Evolutionary conservation across 2,113 vertebrate species (phyloP).

Genomic region (Tylochromis polylepis): DNA sequence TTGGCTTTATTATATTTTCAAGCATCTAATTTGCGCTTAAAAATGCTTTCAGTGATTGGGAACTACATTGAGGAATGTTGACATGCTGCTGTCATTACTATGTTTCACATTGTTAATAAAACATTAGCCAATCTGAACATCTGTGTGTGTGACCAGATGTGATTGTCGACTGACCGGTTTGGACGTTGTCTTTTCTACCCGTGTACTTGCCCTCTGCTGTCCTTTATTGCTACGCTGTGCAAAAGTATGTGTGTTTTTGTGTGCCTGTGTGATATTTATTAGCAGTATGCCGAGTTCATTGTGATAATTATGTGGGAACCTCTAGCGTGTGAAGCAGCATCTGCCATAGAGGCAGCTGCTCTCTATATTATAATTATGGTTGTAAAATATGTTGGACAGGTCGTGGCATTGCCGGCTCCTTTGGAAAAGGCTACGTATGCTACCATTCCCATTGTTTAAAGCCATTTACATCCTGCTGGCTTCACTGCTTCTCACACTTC

Average conservation of each 20-base stretch:
- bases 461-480: conserved; percentile 16
- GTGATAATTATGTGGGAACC: conserved; percentile 62
- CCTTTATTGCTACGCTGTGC: background rate
- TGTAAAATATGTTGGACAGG: conserved; percentile 50
- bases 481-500: background rate
- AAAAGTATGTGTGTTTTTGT: background rate
- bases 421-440: conserved; percentile 13
- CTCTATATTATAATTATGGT: conserved; percentile 48
- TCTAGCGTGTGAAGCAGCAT: conserved; percentile 43
- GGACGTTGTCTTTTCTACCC: background rate
- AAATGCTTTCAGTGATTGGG: background rate
- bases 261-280: conserved; percentile 49
- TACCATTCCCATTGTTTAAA: conserved; percentile 15
- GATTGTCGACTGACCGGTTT: background rate
- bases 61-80: background rate
- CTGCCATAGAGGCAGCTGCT: conserved; percentile 21
- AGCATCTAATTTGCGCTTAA: background rate
- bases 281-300: conserved; percentile 51
- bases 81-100: background rate
- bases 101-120: background rate
- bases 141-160: background rate
- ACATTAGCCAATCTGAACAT: background rate
- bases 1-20: background rate
- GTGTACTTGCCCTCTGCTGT: background rate
- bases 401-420: conserved; percentile 14